These are phyloP conservation scores for Oscheius sp. DNA, from an alignment of 1,140 invertebrate genomes.

Conservation along the genomic window DNA sequence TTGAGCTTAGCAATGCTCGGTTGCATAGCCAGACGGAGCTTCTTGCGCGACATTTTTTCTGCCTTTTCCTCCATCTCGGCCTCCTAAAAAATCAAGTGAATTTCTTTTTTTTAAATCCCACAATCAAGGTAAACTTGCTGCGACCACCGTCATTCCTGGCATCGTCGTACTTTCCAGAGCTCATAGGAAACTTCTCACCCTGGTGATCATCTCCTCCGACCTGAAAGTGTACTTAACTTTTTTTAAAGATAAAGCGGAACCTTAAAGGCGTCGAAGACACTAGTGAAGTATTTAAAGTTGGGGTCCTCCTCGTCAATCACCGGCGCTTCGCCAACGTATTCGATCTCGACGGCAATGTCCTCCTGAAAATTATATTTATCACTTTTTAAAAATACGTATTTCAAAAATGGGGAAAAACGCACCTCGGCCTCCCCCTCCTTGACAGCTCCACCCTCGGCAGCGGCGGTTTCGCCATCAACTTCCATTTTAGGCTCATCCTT, in stretches of 20 bases:
- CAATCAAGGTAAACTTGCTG: slow-evolving; percentile 15
- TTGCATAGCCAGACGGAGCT: slow-evolving; percentile 53
- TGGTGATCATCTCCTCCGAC: neutral
- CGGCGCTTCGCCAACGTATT: slow-evolving; percentile 53
- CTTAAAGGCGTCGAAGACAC: slow-evolving; percentile 56
- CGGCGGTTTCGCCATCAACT: slow-evolving; percentile 8
- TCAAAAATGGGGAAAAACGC: neutral
- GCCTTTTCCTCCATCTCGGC: slow-evolving; percentile 44
- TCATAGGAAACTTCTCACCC: neutral
- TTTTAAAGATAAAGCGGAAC: slow-evolving; percentile 27
- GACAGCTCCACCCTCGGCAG: slow-evolving; percentile 21
- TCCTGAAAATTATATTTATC: slow-evolving; percentile 18
- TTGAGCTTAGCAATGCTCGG: slow-evolving; percentile 58
- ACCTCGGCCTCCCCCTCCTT: slow-evolving; percentile 26
- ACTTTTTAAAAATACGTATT: slow-evolving; percentile 14
- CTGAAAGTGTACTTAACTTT: neutral
- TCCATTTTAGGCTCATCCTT: neutral
- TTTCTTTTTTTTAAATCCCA: slow-evolving; percentile 35
- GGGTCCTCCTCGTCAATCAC: slow-evolving; percentile 51
- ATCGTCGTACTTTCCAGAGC: slow-evolving; percentile 10
- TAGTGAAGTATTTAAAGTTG: slow-evolving; percentile 52
- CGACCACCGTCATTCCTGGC: neutral
- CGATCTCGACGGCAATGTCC: slow-evolving; percentile 49
- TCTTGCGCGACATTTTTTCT: slow-evolving; percentile 51
- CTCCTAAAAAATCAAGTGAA: neutral